Evolutionary conservation across 2,888 invertebrate genomes (phyloP).

Genomic region (Drosophila testacea): DNA sequence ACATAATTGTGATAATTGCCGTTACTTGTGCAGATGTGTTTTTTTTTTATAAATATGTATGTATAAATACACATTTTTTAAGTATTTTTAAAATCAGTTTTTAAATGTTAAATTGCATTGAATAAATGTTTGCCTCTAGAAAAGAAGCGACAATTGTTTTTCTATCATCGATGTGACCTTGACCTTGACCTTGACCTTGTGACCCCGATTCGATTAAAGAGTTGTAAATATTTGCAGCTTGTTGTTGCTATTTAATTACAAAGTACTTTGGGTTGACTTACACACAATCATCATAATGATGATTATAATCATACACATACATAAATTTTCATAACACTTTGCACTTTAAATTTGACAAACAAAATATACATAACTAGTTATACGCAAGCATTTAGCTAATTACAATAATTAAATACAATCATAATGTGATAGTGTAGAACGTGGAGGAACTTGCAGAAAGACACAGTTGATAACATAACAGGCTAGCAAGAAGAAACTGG

Average conservation of each 20-base stretch:
- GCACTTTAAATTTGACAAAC: constrained; percentile 53
- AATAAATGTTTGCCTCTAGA: constrained; percentile 74
- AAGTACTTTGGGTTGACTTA: constrained; percentile 60
- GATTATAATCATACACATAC: constrained; percentile 28
- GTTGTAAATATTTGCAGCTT: constrained; percentile 6
- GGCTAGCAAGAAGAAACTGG: constrained; percentile 29
- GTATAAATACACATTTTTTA: constrained; percentile 62
- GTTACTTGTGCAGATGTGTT: constrained; percentile 70
- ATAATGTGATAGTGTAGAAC: constrained; percentile 33
- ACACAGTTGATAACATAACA: constrained; percentile 31
- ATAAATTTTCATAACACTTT: constrained; percentile 46
- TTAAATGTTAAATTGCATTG: constrained; percentile 76
- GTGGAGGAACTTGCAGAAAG: constrained; percentile 42
- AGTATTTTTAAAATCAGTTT: constrained; percentile 71
- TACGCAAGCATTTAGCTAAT: constrained; percentile 55
- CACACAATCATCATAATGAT: constrained; percentile 30
- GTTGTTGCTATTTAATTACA: constrained; percentile 55
- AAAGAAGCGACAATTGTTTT: constrained; percentile 16
- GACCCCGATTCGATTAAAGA: constrained; percentile 7
- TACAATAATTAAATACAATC: constrained; percentile 46
- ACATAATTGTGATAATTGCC: constrained; percentile 73
- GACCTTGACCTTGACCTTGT: constrained; percentile 28
- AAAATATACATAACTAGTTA: constrained; percentile 59
- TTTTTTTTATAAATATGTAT: constrained; percentile 57
- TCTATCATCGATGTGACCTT: constrained; percentile 20